These are phyloP conservation scores for Lasioglossum pauxillum DNA, from an alignment of 2,888 invertebrate genomes.

Conservation along the genomic window DNA sequence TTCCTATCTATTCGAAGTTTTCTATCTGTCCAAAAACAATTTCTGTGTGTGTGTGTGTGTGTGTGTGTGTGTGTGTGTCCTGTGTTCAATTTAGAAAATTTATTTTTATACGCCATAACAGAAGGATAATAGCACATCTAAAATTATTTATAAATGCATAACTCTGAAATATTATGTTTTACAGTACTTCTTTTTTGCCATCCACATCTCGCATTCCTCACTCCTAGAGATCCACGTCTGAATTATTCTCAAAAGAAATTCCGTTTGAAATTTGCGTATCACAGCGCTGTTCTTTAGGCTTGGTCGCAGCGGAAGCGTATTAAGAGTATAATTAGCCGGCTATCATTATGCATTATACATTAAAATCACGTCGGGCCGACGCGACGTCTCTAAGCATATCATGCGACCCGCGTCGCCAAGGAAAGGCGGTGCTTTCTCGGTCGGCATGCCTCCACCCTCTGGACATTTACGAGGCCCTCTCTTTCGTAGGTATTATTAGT, in stretches of 20 bases:
- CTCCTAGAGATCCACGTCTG: neutral
- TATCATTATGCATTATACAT: neutral
- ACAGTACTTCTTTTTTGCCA: neutral
- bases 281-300: neutral
- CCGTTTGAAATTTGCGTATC: neutral
- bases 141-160: neutral
- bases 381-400: constrained; percentile 35
- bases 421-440: constrained; percentile 52
- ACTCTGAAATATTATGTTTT: neutral
- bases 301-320: neutral
- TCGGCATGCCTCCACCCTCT: constrained; percentile 54
- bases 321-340: neutral
- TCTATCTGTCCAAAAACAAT: neutral
- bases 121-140: neutral
- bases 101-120: neutral
- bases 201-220: neutral
- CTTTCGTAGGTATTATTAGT: constrained; percentile 76
- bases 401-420: constrained; percentile 26
- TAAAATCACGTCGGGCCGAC: neutral
- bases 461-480: constrained; percentile 49
- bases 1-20: neutral
- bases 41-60: too few relatives aligned
- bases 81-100: neutral
- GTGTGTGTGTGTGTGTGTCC: too few relatives aligned
- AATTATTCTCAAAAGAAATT: neutral